Conservation (phyloP, 2,113 vertebrate species). For the Gymnarchus niloticus region DNA sequence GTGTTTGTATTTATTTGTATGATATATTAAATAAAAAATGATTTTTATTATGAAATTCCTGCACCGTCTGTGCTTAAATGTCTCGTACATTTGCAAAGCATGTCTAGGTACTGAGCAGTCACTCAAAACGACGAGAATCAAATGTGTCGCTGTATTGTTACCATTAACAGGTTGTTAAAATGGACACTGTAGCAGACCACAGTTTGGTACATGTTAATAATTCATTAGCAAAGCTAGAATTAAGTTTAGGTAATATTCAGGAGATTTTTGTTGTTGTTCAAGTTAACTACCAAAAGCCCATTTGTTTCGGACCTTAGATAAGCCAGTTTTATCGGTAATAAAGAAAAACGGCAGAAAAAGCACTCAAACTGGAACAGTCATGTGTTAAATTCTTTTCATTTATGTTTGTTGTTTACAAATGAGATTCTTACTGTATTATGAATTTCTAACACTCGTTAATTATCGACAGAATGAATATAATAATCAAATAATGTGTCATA, state of each 20-base stretch:
- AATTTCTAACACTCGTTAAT: not conserved
- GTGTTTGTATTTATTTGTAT: conserved; percentile 38
- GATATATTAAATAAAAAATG: conserved; percentile 26
- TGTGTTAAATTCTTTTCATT: not conserved
- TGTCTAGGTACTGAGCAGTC: not conserved
- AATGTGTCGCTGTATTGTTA: not conserved
- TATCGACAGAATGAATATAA: not conserved
- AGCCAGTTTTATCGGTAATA: not conserved
- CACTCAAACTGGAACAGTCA: not conserved
- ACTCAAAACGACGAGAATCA: not conserved
- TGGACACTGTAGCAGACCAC: conserved; percentile 3
- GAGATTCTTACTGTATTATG: not conserved
- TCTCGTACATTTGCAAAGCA: not conserved
- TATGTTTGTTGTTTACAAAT: not conserved
- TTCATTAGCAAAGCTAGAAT: not conserved
- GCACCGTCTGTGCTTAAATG: not conserved
- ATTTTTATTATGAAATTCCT: conserved; percentile 15
- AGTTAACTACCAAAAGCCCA: not conserved
- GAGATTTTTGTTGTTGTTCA: not conserved
- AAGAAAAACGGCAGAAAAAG: not conserved
- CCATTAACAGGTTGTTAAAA: not conserved
- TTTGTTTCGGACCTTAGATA: not conserved
- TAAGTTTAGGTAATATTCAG: not conserved
- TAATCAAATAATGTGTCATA: not conserved
- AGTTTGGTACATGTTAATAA: not conserved